phyloP scores from a whole-genome alignment of 2,113 vertebrate species.

The Microtus montanus region DNA sequence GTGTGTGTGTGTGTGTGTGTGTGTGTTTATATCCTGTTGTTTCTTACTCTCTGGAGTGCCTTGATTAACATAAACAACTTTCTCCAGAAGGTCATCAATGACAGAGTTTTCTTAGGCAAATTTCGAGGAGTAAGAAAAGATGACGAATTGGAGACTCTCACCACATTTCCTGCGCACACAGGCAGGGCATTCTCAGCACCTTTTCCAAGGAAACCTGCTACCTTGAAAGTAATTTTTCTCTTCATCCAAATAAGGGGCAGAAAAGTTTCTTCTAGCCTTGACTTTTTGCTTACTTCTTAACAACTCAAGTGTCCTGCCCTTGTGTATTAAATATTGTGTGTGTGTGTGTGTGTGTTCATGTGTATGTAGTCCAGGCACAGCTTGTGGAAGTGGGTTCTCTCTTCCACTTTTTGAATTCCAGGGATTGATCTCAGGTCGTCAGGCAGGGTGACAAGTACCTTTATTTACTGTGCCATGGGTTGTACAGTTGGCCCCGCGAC shows the following conservation, averaged over 20 bases:
- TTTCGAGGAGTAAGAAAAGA: not conserved
- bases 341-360: not conserved
- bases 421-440: not conserved
- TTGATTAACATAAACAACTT: not conserved
- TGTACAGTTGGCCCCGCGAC: not conserved
- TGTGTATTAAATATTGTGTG: not conserved
- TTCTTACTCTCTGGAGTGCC: not conserved
- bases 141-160: not conserved
- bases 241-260: not conserved
- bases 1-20: not conserved
- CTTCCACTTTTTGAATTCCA: not conserved
- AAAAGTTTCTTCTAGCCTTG: not conserved
- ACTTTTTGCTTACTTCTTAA: constrained; percentile 3
- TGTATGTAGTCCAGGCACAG: not conserved
- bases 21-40: not conserved
- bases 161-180: not conserved
- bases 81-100: not conserved
- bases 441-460: not conserved
- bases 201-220: not conserved
- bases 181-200: not conserved
- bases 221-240: constrained; percentile 5
- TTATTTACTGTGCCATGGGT: not conserved
- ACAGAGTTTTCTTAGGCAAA: constrained; percentile 15
- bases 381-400: not conserved
- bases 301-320: not conserved